Base-by-base conservation (phyloP, 2,113 vertebrate genomes). In the Orientallactaga bullata region DNA sequence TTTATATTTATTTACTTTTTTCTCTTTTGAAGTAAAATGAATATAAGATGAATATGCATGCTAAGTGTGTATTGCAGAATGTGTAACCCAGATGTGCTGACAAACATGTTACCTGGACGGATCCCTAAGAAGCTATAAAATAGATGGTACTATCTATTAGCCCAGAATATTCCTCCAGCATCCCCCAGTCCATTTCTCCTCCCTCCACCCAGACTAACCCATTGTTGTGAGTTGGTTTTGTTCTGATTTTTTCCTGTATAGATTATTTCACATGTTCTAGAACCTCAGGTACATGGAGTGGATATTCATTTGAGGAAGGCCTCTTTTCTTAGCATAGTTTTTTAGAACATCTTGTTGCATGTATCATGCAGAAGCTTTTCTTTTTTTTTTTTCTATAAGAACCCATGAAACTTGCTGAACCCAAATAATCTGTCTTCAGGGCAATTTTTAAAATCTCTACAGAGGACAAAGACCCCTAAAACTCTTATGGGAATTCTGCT, bases 11-110 rank as follows among this genome's bases (percentile, higher is more conserved):
- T 37, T 74, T 32, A 78, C 26, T 4, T 65, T 55, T 86, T 88
- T 89, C 63, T 51, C 80, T 80, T 94, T 69, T 39, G 42, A 61
- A 17, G 12, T 63, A 81, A 90, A 90, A 77, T 80, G 39, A 84
- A 72, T 51, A 77, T 83, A 66, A 83, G 86, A 66, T 69, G 1
- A 93, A 77, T 63, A 23, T 61, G 61, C 3, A 69, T 23, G 8
- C 35, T 80, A 60, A 51, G n/a, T 72, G 35, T 72, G 1, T 83
- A 65, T 68, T 84, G 39, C 81, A 68, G 80, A 84, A 63, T 32
- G 12, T 35, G 35, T 51, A 39, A 80, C 15, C 17, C 18, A 68
- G 86, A 65, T 5, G 23, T 51, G 7, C 74, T 21, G 26, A 24
- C 81, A 95, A 74, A 65, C 51, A 32, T 11, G 23, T 12, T 10